Evolutionary conservation across 92 coral and sea anemone species (phyloP), one percentile per base, ranked within the genome.

Genomic region (Desmophyllum pertusum): DNA sequence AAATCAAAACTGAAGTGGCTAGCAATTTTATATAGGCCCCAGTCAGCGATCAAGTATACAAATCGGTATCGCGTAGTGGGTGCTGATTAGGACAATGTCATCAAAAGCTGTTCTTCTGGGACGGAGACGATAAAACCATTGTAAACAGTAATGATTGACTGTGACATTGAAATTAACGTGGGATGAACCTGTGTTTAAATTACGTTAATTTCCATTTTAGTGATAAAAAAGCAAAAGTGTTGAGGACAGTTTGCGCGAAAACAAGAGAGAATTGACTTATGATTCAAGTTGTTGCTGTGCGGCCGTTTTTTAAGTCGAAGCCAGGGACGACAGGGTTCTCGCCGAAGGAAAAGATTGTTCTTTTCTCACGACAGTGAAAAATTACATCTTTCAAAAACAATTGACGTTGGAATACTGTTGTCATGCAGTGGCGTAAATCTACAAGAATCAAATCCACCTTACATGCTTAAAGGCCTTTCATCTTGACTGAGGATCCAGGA

Each of bases 61-160:
- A 72, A 43, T 41, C 30, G 21, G 31, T 27, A 29, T 25, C 55
- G 31, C 14, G 15, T 35, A 43, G n/a, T 41, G 33, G 50, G 2
- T 55, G 65, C 31, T 15, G 27, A 29, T n/a, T 18, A 69, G 29
- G 74, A 38, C 33, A 40, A 40, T 40, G 15, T 41, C 18, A 39
- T 37, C 14, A 25, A 41, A 40, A 40, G 33, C 75, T n/a, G 46
- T 19, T 7, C 75, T 40, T 70, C 17, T 18, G 10, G 18, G 43
- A 36, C 45, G 21, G 63, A 25, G 65, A 6, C 64, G 15, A 59
- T 25, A 59, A 59, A 59, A 29, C 25, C 18, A 6, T 29, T 50
- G 79, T 50, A 75, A 75, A 50, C 63, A 50, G 10, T 11, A 48
- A 42, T 51, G 57, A 50, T 46, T 48, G 79, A 48, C 63, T 50